Percentiles rank a stretch among this genome's conserved stretches.
These are phyloP conservation scores for Tachysurus fulvidraco DNA, from an alignment of 2,113 vertebrate species.

Conservation along the genomic window DNA sequence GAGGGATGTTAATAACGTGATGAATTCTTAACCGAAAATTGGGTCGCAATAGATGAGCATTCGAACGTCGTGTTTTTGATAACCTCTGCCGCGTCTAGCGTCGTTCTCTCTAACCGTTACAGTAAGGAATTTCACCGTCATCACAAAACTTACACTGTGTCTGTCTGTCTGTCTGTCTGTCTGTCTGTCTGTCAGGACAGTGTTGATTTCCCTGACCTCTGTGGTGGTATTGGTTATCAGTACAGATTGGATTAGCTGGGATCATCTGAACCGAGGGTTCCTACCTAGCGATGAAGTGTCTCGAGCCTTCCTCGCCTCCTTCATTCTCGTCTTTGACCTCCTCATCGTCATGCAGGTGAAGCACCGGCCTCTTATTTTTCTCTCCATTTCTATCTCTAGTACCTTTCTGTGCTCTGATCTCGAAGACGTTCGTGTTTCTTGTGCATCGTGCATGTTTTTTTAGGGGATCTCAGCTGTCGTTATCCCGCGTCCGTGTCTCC, in stretches of 20 bases:
- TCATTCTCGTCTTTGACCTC: slow-evolving; percentile 99
- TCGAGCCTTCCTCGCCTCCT: slow-evolving; percentile 95
- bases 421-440: neutral
- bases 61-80: neutral
- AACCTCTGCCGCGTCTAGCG: neutral
- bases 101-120: slow-evolving; percentile 6
- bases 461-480: neutral
- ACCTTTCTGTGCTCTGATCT: neutral
- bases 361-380: slow-evolving; percentile 49
- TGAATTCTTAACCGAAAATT: neutral
- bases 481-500: neutral
- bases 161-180: neutral
- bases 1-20: no score
- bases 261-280: slow-evolving; percentile 95
- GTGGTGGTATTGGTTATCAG: slow-evolving; percentile 95
- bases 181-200: slow-evolving; percentile 77
- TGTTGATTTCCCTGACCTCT: slow-evolving; percentile 91
- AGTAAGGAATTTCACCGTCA: neutral
- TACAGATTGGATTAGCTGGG: slow-evolving; percentile 99
- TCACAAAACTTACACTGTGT: neutral
- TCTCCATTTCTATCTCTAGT: neutral
- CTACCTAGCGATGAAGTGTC: slow-evolving; percentile 97
- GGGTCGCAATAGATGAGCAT: neutral
- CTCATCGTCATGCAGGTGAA: slow-evolving; percentile 98
- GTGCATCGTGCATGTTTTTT: neutral